These are phyloP conservation scores for Uloborus diversus DNA, from an alignment of 1,140 invertebrate genomes.

Conservation along the genomic window DNA sequence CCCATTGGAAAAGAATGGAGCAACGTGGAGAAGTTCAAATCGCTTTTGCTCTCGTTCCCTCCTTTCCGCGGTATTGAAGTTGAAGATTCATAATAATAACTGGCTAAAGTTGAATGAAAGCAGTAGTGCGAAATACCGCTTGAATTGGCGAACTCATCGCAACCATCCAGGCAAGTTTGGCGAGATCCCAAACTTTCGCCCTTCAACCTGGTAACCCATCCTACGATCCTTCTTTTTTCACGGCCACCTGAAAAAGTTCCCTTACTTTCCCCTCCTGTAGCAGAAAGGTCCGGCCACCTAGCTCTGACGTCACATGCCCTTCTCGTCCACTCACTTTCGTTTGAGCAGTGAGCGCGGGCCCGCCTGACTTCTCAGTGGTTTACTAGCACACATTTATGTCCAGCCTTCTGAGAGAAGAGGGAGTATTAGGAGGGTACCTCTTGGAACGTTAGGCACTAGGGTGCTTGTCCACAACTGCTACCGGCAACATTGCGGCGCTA, in stretches of 20 bases:
- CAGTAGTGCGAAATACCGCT: no score
- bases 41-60: no score
- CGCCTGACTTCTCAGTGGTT: slow-evolving; percentile 25
- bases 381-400: slow-evolving; percentile 41
- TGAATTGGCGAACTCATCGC: neutral
- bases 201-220: slow-evolving; percentile 49
- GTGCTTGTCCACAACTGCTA: no score
- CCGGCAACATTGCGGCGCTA: no score
- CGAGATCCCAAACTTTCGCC: neutral
- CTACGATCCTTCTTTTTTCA: slow-evolving; percentile 23
- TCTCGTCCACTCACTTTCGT: slow-evolving; percentile 52
- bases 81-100: no score
- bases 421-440: neutral
- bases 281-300: slow-evolving; percentile 13
- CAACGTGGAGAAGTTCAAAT: no score
- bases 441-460: neutral
- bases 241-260: slow-evolving; percentile 30
- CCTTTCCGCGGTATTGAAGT: no score
- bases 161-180: slow-evolving; percentile 19
- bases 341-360: neutral
- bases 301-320: slow-evolving; percentile 33
- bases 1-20: no score
- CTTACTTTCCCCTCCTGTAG: slow-evolving; percentile 41
- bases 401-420: neutral
- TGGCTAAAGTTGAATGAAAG: no score